A percentile compares a stretch with the other conserved stretches of the same genome.
Evolutionary conservation across 2,113 vertebrate genomes (phyloP).

Genomic region (Petrocephalus zakoni): DNA sequence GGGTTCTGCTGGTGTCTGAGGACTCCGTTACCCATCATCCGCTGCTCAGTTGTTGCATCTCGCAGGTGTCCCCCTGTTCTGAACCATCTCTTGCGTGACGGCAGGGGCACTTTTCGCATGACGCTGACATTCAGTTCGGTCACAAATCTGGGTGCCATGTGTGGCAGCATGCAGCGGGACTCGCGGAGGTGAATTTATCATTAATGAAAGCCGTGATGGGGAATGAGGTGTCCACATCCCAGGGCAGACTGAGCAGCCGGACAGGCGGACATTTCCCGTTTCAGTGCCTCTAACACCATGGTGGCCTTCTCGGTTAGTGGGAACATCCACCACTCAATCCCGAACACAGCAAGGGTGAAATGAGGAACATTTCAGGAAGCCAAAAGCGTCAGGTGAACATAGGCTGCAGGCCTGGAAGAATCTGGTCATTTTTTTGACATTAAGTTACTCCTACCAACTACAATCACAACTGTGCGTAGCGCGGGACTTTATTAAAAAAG

Average conservation of each 20-base stretch:
- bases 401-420: neutral
- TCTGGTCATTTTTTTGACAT: neutral
- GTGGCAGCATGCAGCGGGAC: neutral
- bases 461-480: neutral
- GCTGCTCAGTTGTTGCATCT: neutral
- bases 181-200: neutral
- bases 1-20: neutral
- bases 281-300: neutral
- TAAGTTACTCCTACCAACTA: neutral
- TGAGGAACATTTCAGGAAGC: neutral
- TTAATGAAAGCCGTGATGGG: neutral
- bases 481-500: neutral
- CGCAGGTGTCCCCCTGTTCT: neutral
- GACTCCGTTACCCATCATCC: neutral
- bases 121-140: neutral
- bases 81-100: neutral
- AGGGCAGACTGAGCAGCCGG: neutral
- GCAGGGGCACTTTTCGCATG: slow-evolving; percentile 10
- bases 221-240: neutral
- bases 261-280: neutral
- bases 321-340: neutral
- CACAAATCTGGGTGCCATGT: neutral
- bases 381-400: neutral
- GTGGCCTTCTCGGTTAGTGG: neutral
- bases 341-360: neutral